Evolutionary conservation across 2,113 vertebrate species (phyloP).

Genomic region (Arenaria interpres): DNA sequence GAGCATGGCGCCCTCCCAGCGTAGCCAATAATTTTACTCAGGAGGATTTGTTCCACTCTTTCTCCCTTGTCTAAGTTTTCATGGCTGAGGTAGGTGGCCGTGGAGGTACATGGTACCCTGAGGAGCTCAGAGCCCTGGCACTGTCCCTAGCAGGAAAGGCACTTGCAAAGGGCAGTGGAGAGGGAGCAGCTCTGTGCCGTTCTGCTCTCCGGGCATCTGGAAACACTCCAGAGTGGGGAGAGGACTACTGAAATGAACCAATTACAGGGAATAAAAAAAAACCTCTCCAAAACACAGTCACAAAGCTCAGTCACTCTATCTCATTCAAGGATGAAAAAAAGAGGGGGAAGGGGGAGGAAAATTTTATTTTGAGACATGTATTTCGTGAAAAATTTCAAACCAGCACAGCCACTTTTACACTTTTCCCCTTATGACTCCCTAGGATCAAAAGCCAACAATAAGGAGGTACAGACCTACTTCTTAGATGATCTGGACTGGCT

Average conservation of each 20-base stretch:
- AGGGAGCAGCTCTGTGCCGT: background rate
- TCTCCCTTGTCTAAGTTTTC: background rate
- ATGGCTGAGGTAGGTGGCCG: background rate
- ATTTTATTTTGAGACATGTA: background rate
- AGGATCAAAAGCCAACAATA: background rate
- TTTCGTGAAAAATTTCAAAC: background rate
- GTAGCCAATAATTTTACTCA: background rate
- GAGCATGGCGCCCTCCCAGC: background rate
- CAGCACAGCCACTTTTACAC: background rate
- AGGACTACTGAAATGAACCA: background rate
- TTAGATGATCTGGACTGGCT: background rate
- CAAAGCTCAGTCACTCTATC: background rate
- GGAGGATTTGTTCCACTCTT: background rate
- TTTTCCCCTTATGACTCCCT: background rate
- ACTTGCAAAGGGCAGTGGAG: rapidly evolving
- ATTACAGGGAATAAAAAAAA: background rate
- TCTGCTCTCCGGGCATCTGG: background rate
- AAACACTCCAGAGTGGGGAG: background rate
- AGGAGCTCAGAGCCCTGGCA: background rate
- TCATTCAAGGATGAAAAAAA: background rate
- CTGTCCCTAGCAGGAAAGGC: background rate
- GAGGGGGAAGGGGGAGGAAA: background rate
- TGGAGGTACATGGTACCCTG: rapidly evolving
- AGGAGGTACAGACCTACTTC: background rate
- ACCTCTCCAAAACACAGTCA: background rate